Evolutionary conservation across 2,888 invertebrate species (phyloP), one percentile per base, ranked within the genome.

Genomic region (Nebria salina): DNA sequence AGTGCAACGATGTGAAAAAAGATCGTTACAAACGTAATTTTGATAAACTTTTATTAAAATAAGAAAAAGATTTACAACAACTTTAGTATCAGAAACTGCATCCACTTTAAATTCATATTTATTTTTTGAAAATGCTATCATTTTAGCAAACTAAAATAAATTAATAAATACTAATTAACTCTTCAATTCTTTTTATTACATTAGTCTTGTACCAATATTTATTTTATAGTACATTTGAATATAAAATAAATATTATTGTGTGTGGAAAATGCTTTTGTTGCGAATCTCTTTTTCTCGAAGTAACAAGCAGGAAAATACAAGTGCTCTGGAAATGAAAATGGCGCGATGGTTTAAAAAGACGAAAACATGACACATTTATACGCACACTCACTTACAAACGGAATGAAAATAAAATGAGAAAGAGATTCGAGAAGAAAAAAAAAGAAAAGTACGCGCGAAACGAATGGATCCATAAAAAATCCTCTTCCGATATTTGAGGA

Each of bases 381-480:
- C 26, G 11, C 75, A 72, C 25, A 75, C 68, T 75, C 80, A 64
- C 75, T 54, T 75, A 80, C 26, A 75, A 34, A 20, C 68, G 25
- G 75, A 70, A 70, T 4, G 34, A 34, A 34, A 34, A 34, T 34
- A 54, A 70, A 74, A 75, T 15, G 73, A 73, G 68, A 80, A 75
- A 72, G 41, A 13, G 54, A 54, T 54, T 54, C 54, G 4, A 2
- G 54, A 11, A 54, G 54, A 54, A 54, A 54, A 34, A n/a, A 34
- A 54, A 54, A 54, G 54, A 54, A 54, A 54, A 11, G 54, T 11
- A 54, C 54, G 54, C 13, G 8, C 11, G 13, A 54, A 54, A 75
- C 34, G 72, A 80, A 80, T 80, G 80, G 80, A 64, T 75, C 72
- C 80, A 80, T 80, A 80, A 80, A 80, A 80, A 80, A 70, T 80